Base-by-base conservation (phyloP, 2,888 invertebrate genomes). In the Leucophenga maculata region DNA sequence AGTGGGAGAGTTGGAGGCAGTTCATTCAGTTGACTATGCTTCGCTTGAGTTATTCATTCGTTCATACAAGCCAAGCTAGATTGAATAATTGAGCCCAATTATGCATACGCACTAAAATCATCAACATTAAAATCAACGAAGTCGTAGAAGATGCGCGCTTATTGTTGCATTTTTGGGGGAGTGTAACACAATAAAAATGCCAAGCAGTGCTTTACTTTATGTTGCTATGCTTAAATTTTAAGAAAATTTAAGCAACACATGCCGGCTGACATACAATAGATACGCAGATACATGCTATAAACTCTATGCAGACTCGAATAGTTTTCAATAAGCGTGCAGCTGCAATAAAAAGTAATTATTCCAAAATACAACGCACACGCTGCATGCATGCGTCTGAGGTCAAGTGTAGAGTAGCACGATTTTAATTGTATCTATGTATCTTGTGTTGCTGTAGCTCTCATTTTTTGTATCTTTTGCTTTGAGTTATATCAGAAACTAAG, bases 21-120 rank as follows among this genome's bases (percentile, higher is more conserved):
- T 26, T 60, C 11, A 60, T 14, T 60, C 39, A 18, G 8, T 11
- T 57, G 3, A 14, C 31, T 20, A 6, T 4, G 26, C 26, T 26
- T 26, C 26, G 26, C 26, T 26, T 26, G 3, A n/a, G n/a, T n/a
- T n/a, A n/a, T n/a, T n/a, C n/a, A n/a, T n/a, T n/a, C n/a, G n/a
- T n/a, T n/a, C n/a, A n/a, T n/a, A 4, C 26, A 26, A 3, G 3
- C 3, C 39, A 39, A 39, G 39, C 1, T 60, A 60, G 39, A 60
- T 65, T 79, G 82, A 80, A 83, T 80, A 80, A 80, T 83, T 80
- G 80, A 83, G 83, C 82, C 39, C 82, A 80, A 80, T 80, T 80
- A 80, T 83, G 82, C 76, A 80, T 78, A 78, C 77, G 73, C 77
- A 60, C 44, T 44, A 26, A 60, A 60, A 60, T 60, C 26, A 22